Conservation (phyloP, 2,113 vertebrate genomes). For the Pterocles burchelli region DNA sequence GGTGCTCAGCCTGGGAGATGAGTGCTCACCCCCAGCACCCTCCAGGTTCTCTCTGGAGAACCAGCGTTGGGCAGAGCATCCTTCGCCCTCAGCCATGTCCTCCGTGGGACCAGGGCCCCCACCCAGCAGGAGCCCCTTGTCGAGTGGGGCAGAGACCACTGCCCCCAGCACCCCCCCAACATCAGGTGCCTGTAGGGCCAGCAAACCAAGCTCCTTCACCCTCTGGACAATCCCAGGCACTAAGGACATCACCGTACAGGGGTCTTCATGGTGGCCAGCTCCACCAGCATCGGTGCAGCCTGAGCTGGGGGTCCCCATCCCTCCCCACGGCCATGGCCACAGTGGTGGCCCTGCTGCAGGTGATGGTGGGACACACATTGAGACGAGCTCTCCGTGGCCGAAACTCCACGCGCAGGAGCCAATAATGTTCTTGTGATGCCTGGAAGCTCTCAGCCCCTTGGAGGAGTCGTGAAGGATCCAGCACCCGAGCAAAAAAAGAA, state of each 20-base stretch:
- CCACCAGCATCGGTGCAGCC: not conserved
- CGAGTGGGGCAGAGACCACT: not conserved
- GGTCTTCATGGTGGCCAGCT: not conserved
- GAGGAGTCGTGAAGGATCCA: not conserved
- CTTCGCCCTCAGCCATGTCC: fast-evolving
- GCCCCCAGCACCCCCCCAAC: fast-evolving
- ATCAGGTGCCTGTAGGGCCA: not conserved
- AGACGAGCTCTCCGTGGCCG: not conserved
- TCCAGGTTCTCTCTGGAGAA: not conserved
- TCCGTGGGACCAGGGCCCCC: not conserved
- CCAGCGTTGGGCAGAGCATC: not conserved
- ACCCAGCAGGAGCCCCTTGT: fast-evolving
- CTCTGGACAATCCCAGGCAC: not conserved
- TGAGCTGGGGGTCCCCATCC: not conserved
- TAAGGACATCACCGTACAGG: fast-evolving
- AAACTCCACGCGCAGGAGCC: not conserved
- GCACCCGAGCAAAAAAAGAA: not conserved
- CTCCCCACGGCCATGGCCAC: fast-evolving
- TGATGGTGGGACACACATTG: not conserved
- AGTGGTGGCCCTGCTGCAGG: not conserved
- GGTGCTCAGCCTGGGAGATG: not conserved
- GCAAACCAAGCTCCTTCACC: not conserved
- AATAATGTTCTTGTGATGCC: not conserved
- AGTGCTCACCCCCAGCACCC: not conserved
- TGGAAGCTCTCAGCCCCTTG: not conserved